phyloP scores from a whole-genome alignment of 2,113 vertebrate genomes.

The human region GRCh38 chr1:228146501-228147000 shows the following conservation, averaged over 20 bases:
- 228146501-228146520: too few relatives aligned
- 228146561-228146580: too few relatives aligned
- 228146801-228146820: neutral
- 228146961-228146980: neutral
- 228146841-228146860: constrained; percentile 96
- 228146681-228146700: neutral
- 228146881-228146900: constrained; percentile 91
- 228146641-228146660: too few relatives aligned
- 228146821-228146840: constrained; percentile 66
- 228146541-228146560: too few relatives aligned
- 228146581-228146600: neutral
- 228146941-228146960: neutral
- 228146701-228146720: neutral
- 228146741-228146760: neutral
- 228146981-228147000: too few relatives aligned
- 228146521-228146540: too few relatives aligned
- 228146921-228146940: constrained; percentile 98
- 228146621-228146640: neutral
- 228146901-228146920: constrained; percentile 95
- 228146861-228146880: constrained; percentile 90
- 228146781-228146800: neutral
- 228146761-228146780: neutral
- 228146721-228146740: neutral
- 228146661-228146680: neutral
- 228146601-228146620: neutral